Evolutionary conservation across 1,140 invertebrate genomes (phyloP), one percentile per base, ranked within the genome.

Genomic region (Pemphigus obesinymphae): DNA sequence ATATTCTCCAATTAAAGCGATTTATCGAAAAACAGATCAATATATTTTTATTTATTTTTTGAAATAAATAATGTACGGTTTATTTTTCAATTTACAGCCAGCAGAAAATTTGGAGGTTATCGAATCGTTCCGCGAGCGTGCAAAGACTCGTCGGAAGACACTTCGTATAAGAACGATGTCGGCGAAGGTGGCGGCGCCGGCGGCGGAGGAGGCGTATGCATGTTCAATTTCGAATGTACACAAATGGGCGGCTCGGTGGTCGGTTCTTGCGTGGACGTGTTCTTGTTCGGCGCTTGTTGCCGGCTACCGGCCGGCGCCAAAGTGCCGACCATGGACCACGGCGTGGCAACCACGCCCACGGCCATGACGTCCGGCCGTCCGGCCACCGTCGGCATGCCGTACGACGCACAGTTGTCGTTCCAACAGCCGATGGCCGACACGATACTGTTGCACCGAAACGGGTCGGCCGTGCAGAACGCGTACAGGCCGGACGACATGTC

Each of bases 151-250:
- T 4, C 29, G 29, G 61, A 89, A 85, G 88, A 89, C 80, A 88
- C 85, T 83, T 83, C 85, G 80, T 85, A 85, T 83, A 85, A 86
- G 23, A 82, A 88, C 85, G 84, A 73, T 50, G 70, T 11, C 26
- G 70, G 26, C 15, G 23, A 13, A 0, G 68, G 68, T 13, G 10
- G 20, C 26, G 70, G 26, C 15, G 23, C 23, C 2, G 68, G 68
- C 23, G 10, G 20, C 40, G 85, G 87, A 85, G 90, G 93, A 85
- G 90, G 93, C n/a, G 92, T 95, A 84, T 97, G 96, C 87, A 96
- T 97, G 94, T 97, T 97, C 88, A 96, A 96, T 87, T 95, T 96
- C 85, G 94, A 97, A 86, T 97, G 96, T 86, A 89, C 90, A 11
- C 91, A 92, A 81, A 88, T 93, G 82, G 91, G 91, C 13, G 95